phyloP scores from a whole-genome alignment of 2,113 vertebrate genomes.

The Colinus virginianus region DNA sequence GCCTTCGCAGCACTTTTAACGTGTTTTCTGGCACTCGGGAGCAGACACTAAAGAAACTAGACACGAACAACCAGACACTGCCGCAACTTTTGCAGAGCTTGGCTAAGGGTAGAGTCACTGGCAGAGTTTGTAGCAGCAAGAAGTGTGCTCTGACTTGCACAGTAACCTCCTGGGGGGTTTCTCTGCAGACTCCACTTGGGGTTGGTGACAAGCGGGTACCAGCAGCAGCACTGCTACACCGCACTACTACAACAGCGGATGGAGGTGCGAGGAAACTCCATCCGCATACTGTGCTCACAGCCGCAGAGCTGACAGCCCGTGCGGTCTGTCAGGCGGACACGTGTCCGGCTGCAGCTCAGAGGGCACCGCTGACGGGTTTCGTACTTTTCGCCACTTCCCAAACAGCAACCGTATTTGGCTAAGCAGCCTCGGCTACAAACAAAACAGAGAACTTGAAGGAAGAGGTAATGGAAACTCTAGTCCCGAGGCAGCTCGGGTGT shows the following conservation, averaged over 20 bases:
- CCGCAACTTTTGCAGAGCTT: neutral
- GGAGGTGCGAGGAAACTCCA: neutral
- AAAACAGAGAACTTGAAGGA: neutral
- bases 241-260: neutral
- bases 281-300: fast-evolving
- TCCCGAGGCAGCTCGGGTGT: neutral
- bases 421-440: neutral
- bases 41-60: neutral
- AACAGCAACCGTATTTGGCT: neutral
- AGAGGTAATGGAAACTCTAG: neutral
- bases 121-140: neutral
- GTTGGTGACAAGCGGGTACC: neutral
- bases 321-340: neutral
- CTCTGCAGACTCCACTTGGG: neutral
- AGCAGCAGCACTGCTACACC: neutral
- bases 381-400: neutral
- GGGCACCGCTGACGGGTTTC: neutral
- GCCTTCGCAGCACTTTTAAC: neutral
- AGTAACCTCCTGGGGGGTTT: neutral
- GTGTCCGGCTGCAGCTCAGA: neutral
- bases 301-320: neutral
- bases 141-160: neutral
- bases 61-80: neutral
- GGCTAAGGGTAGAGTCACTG: neutral
- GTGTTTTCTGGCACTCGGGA: neutral